Evolutionary conservation across 2,888 invertebrate species (phyloP).

Genomic region (Labia minor): DNA sequence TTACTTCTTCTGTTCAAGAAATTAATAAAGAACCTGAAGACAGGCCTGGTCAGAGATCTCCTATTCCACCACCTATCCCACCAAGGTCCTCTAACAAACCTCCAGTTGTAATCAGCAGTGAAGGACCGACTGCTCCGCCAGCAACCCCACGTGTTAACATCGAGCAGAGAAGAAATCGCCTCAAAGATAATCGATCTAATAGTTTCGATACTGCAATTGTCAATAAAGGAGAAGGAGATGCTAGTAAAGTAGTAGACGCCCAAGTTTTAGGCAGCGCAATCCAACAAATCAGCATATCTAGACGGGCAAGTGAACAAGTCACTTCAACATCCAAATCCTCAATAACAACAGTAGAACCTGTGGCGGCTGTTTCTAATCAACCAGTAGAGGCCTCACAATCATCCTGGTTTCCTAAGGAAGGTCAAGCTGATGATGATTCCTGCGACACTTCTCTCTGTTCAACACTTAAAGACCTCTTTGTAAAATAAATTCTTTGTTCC

Average conservation of each 20-base stretch:
- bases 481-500: conserved; percentile 47
- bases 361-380: conserved; percentile 20
- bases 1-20: conserved; percentile 71
- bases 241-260: conserved; percentile 52
- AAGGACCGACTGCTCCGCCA: conserved; percentile 9
- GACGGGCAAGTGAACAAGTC: conserved; percentile 45
- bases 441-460: conserved; percentile 75
- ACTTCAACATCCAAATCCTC: conserved; percentile 33
- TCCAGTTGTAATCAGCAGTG: background rate
- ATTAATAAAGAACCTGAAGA: conserved; percentile 45
- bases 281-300: conserved; percentile 58
- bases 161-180: conserved; percentile 45
- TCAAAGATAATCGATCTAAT: conserved; percentile 65
- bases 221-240: conserved; percentile 23
- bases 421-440: conserved; percentile 42
- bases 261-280: conserved; percentile 73
- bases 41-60: conserved; percentile 27
- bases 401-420: conserved; percentile 25
- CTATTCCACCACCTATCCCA: conserved; percentile 18
- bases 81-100: background rate
- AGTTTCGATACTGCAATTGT: conserved; percentile 47
- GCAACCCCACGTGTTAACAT: conserved; percentile 18
- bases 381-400: conserved; percentile 27
- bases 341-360: conserved; percentile 28
- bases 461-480: conserved; percentile 74